Base-by-base conservation (phyloP, 1,140 invertebrate species). In the Glossosoma conforme region DNA sequence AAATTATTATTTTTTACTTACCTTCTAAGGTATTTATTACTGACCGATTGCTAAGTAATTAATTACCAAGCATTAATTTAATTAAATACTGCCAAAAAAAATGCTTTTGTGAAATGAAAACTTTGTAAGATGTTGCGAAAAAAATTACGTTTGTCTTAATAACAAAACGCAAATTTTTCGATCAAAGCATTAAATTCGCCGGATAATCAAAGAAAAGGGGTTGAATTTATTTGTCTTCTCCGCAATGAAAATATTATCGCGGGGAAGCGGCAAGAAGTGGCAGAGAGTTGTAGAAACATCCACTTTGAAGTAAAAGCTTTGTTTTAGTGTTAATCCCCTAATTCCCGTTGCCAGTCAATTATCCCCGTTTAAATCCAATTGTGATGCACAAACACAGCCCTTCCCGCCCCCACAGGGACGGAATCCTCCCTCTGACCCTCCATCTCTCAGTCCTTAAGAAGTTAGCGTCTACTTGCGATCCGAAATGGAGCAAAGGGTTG, bases 291-390 rank as follows among this genome's bases (percentile, higher is more conserved):
- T 18, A 52, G 43, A 52, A 44, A 45, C 43, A 52, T 45, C 50
- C 37, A 36, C 56, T 58, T 58, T 58, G 56, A 58, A 50, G 56
- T 50, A 50, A 58, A 58, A 53, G 50, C 56, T 58, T 58, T 54
- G 56, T 58, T 49, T 58, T 41, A 58, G 50, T 58, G 56, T 58
- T 53, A 58, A 58, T 51, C 51, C 51, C 56, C 38, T 59, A 59
- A 59, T 59, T 59, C 53, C 48, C 37, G 30, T 54, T 59, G 52
- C 56, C 52, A 56, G 53, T 59, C 53, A 59, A 59, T 59, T 59
- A 59, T 59, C 56, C 56, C 56, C 56, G 49, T 59, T 59, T 59
- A 59, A 55, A 59, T 59, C 56, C 56, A 59, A 59, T 59, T 55
- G 56, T 44, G 53, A 52, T 54, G 52, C 52, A 54, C 56, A 55